A percentile compares a stretch with the other conserved stretches of the same genome.
phyloP scores from a whole-genome alignment of 2,797 vertebrate genomes.

The Myiotriccus ornatus region DNA sequence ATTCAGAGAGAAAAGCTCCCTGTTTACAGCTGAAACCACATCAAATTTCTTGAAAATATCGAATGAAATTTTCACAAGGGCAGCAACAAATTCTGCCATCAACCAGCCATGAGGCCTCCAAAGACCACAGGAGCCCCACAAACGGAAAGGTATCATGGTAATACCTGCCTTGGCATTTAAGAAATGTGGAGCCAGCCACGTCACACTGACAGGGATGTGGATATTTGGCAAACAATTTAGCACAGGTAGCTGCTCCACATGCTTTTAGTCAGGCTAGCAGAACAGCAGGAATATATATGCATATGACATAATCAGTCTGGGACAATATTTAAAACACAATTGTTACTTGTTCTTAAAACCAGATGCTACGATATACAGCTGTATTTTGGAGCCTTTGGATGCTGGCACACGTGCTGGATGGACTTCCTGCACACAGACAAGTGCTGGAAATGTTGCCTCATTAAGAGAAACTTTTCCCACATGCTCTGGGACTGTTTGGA shows the following conservation, averaged over 20 bases:
- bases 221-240: neutral
- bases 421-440: neutral
- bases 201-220: neutral
- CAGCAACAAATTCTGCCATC: neutral
- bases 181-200: neutral
- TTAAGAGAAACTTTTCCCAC: neutral
- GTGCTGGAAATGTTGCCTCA: constrained; percentile 21
- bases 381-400: neutral
- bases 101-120: neutral
- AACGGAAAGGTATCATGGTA: neutral
- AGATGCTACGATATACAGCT: neutral
- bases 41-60: neutral
- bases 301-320: neutral
- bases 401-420: neutral
- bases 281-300: neutral
- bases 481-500: constrained; percentile 6
- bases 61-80: neutral
- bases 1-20: neutral
- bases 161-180: neutral
- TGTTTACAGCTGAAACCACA: neutral
- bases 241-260: neutral
- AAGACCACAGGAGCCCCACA: neutral
- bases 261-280: neutral
- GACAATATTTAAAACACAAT: neutral
- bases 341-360: neutral